Conservation (phyloP, 2,888 invertebrate species). For the Drosophila paucipuncta region DNA sequence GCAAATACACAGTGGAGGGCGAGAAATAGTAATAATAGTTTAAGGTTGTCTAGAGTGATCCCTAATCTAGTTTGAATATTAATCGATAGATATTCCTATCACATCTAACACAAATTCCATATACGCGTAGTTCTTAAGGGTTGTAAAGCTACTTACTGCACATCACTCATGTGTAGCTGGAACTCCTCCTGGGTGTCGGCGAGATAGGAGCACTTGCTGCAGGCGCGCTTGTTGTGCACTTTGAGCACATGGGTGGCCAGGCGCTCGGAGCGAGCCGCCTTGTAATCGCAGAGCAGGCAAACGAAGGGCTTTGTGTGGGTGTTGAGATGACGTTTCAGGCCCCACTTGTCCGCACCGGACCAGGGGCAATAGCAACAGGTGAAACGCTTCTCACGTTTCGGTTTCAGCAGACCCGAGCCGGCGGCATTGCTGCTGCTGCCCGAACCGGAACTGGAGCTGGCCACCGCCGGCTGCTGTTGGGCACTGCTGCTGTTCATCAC, state of each 20-base stretch:
- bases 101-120: not conserved
- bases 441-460: constrained; percentile 73
- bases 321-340: constrained; percentile 95
- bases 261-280: constrained; percentile 95
- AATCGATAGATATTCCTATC: not conserved
- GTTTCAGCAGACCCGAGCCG: constrained; percentile 77
- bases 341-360: constrained; percentile 98
- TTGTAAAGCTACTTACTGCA: constrained; percentile 87
- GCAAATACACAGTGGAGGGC: not conserved
- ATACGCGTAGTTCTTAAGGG: too few relatives aligned
- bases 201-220: constrained; percentile 94
- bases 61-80: not conserved
- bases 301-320: constrained; percentile 96
- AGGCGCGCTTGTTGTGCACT: constrained; percentile 96
- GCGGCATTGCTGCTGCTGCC: constrained; percentile 53
- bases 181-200: constrained; percentile 94
- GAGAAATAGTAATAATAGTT: too few relatives aligned
- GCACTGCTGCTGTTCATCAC: constrained; percentile 57
- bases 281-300: constrained; percentile 96
- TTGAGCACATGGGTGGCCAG: constrained; percentile 95
- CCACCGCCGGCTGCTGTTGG: constrained; percentile 64
- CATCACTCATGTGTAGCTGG: constrained; percentile 91
- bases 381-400: constrained; percentile 90
- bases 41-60: not conserved
- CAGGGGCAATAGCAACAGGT: constrained; percentile 96